A percentile compares a stretch with the other conserved stretches of the same genome.
These are phyloP conservation scores for Hyles vespertilio DNA, from an alignment of 1,140 invertebrate species.

Conservation along the genomic window DNA sequence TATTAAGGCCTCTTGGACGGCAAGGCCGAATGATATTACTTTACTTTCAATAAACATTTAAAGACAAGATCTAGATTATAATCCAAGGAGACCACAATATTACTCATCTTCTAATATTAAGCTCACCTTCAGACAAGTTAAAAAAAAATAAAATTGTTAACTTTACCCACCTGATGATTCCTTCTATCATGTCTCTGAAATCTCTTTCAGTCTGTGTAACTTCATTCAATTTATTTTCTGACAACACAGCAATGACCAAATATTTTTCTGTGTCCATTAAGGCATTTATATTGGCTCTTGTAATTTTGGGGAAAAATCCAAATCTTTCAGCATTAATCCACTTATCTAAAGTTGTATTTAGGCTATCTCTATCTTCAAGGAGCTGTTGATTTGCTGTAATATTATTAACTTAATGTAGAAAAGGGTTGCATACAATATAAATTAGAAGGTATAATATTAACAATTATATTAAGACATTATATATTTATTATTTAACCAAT, in stretches of 20 bases:
- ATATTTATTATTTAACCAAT: conserved; percentile 9
- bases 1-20: no score
- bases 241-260: conserved; percentile 89
- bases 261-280: conserved; percentile 90
- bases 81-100: no score
- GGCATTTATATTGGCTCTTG: conserved; percentile 88
- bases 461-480: not conserved
- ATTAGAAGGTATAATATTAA: conserved; percentile 5
- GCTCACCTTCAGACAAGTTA: no score
- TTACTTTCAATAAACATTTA: no score
- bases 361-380: conserved; percentile 68
- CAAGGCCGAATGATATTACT: no score
- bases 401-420: conserved; percentile 14
- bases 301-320: conserved; percentile 91
- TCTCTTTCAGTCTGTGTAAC: conserved; percentile 87
- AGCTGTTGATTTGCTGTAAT: conserved; percentile 66
- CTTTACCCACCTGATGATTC: conserved; percentile 78
- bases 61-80: no score
- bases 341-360: conserved; percentile 83
- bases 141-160: not conserved
- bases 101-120: no score
- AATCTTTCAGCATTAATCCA: conserved; percentile 96
- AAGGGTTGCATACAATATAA: not conserved
- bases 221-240: conserved; percentile 91
- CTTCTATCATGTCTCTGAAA: conserved; percentile 91